Percentiles rank a stretch among this genome's conserved stretches.
Evolutionary conservation across 2,797 vertebrate species (phyloP).

Genomic region (Melanotaenia maccullochi): DNA sequence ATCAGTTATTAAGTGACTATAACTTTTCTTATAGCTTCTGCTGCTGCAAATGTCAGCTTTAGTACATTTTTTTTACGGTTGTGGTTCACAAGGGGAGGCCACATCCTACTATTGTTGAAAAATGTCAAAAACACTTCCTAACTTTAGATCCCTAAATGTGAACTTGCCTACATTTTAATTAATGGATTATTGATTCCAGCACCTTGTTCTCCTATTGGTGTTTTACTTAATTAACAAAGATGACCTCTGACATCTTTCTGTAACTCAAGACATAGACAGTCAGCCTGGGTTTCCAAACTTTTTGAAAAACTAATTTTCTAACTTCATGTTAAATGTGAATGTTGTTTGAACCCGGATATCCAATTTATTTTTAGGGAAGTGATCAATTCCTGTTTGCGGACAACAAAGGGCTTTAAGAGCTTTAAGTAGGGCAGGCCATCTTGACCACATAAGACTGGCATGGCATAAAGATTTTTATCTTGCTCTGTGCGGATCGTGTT

Average conservation of each 20-base stretch:
- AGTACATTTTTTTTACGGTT: slow-evolving; percentile 35
- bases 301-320: slow-evolving; percentile 42
- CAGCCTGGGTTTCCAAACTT: slow-evolving; percentile 10
- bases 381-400: slow-evolving; percentile 53
- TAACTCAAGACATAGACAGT: slow-evolving; percentile 37
- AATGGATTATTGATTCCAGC: slow-evolving; percentile 9
- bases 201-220: slow-evolving; percentile 1
- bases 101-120: slow-evolving; percentile 30
- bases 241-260: slow-evolving; percentile 21
- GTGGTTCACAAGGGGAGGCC: slow-evolving; percentile 23
- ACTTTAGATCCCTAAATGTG: neutral
- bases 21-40: slow-evolving; percentile 55
- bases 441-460: slow-evolving; percentile 28
- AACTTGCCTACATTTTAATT: slow-evolving; percentile 8
- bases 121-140: slow-evolving; percentile 21
- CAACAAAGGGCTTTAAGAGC: slow-evolving; percentile 30
- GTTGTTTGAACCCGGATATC: slow-evolving; percentile 27
- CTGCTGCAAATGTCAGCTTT: slow-evolving; percentile 30
- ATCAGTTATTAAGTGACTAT: slow-evolving; percentile 47
- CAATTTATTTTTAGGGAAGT: slow-evolving; percentile 41
- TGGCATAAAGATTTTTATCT: slow-evolving; percentile 35
- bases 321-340: slow-evolving; percentile 42
- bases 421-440: slow-evolving; percentile 43
- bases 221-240: slow-evolving; percentile 20
- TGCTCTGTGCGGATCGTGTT: slow-evolving; percentile 43